phyloP scores from a whole-genome alignment of 2,888 invertebrate genomes.

The Andrena marginata region DNA sequence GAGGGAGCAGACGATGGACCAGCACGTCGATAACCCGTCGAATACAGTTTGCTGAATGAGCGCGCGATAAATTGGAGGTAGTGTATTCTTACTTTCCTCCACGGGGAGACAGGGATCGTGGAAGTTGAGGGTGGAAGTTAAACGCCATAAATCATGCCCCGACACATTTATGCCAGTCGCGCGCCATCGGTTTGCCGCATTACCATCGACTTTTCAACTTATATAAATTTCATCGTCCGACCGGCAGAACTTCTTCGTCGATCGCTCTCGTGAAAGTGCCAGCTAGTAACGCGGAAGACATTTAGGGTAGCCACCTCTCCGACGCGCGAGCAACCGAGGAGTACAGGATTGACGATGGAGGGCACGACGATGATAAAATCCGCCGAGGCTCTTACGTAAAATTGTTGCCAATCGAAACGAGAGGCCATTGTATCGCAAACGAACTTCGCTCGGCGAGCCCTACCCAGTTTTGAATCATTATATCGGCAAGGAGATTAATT shows the following conservation, averaged over 20 bases:
- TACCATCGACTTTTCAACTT: constrained; percentile 76
- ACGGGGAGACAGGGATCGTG: constrained; percentile 54
- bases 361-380: not conserved
- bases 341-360: not conserved
- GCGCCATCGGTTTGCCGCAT: constrained; percentile 75
- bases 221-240: constrained; percentile 72
- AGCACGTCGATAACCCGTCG: not conserved
- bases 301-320: constrained; percentile 22
- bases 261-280: constrained; percentile 42
- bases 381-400: not conserved
- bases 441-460: not conserved
- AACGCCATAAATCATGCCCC: constrained; percentile 71
- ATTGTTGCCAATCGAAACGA: too few species aligned
- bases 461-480: not conserved
- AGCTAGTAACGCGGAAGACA: constrained; percentile 54
- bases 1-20: not conserved
- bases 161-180: constrained; percentile 78
- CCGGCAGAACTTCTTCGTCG: constrained; percentile 49
- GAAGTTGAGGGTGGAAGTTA: constrained; percentile 61
- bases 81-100: constrained; percentile 26
- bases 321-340: not conserved
- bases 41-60: not conserved
- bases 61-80: constrained; percentile 19
- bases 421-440: not conserved
- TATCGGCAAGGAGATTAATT: constrained; percentile 7